Evolutionary conservation across 2,113 vertebrate species (phyloP).

Genomic region (Nipponia nippon): DNA sequence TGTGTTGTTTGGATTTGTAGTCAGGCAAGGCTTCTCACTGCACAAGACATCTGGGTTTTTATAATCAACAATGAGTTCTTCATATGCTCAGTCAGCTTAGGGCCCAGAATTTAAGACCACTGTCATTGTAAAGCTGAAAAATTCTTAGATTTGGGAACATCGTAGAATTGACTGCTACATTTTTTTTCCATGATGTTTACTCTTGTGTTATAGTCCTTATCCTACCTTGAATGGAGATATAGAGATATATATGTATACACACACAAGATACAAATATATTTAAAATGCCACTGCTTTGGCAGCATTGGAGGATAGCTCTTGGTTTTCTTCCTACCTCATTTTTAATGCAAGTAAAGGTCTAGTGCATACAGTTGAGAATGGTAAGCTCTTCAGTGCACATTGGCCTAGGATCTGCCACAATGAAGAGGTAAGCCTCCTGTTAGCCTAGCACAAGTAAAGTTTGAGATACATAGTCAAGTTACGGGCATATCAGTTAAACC

Average conservation of each 20-base stretch:
- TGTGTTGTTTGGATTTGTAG: background rate
- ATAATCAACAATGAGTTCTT: background rate
- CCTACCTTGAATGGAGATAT: background rate
- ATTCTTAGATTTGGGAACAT: background rate
- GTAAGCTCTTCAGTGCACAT: background rate
- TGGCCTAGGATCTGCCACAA: background rate
- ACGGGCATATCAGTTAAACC: background rate
- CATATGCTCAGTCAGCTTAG: background rate
- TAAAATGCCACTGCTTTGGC: background rate
- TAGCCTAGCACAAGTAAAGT: background rate
- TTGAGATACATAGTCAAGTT: background rate
- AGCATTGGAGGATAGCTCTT: background rate
- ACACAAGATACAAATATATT: background rate
- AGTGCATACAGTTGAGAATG: background rate
- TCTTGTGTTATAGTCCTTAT: background rate
- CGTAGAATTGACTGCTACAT: accelerated
- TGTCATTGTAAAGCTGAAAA: background rate
- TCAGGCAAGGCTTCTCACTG: background rate
- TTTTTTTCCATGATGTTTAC: background rate
- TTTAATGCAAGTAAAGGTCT: background rate
- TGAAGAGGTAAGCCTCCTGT: background rate
- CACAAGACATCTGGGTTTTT: background rate
- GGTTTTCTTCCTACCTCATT: background rate
- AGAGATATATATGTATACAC: background rate
- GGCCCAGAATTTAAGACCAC: background rate